Percentiles rank a stretch among this genome's conserved stretches.
Conservation (phyloP, 1,140 invertebrate species). For the Drosophila nikananu region DNA sequence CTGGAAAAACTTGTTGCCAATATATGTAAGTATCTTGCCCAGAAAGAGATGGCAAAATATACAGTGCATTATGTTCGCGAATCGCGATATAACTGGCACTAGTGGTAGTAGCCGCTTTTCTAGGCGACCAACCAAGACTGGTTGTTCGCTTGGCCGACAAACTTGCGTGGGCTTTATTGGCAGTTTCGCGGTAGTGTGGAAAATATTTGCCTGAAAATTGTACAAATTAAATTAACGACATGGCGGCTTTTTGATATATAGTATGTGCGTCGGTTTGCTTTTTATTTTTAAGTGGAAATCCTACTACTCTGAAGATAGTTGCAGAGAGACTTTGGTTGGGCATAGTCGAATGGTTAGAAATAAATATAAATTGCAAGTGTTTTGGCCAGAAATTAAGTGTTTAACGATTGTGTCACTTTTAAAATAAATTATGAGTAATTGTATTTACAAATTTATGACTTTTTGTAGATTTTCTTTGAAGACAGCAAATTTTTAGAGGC, state of each 20-base stretch:
- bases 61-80: constrained; percentile 2
- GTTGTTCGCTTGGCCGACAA: constrained; percentile 44
- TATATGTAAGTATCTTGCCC: constrained; percentile 27
- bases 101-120: constrained; percentile 43
- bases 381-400: constrained; percentile 4
- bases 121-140: constrained; percentile 71
- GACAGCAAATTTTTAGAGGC: not conserved
- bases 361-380: not conserved
- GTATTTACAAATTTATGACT: not conserved
- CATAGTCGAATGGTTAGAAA: not conserved
- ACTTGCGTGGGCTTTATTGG: constrained; percentile 81
- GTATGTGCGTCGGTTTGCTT: not conserved
- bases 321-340: not conserved
- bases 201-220: constrained; percentile 82
- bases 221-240: constrained; percentile 83
- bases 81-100: constrained; percentile 10
- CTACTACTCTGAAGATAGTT: constrained; percentile 6
- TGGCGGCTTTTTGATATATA: constrained; percentile 63
- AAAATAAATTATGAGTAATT: constrained; percentile 9
- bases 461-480: not conserved
- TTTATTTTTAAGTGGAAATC: not conserved
- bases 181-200: constrained; percentile 76
- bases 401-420: constrained; percentile 13
- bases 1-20: constrained; percentile 76
- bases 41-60: constrained; percentile 62